Percentiles rank a stretch among this genome's conserved stretches.
These are phyloP conservation scores for Leucozona laternaria DNA, from an alignment of 2,888 invertebrate species.

Conservation along the genomic window DNA sequence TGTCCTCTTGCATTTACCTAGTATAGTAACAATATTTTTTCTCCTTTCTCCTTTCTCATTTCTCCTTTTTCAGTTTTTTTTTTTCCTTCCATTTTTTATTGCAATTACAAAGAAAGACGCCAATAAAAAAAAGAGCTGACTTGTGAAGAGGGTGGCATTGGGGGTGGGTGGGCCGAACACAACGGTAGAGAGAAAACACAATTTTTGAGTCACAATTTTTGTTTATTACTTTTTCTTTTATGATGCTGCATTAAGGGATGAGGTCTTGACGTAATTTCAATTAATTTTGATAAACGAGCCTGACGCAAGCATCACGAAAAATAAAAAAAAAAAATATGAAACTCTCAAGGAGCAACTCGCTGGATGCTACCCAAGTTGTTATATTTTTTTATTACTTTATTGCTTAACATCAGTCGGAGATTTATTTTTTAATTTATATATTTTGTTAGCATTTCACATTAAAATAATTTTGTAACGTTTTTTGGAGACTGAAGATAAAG, in stretches of 20 bases:
- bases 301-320: slow-evolving; percentile 1
- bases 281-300: slow-evolving; percentile 74
- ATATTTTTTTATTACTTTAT: slow-evolving; percentile 73
- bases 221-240: slow-evolving; percentile 44
- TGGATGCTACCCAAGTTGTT: slow-evolving; percentile 22
- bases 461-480: background rate
- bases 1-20: slow-evolving; percentile 21
- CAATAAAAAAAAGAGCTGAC: slow-evolving; percentile 52
- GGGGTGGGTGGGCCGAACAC: background rate
- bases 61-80: slow-evolving; percentile 18
- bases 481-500: background rate
- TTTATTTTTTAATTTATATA: slow-evolving; percentile 64
- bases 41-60: slow-evolving; percentile 54
- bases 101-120: slow-evolving; percentile 66
- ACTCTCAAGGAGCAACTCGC: slow-evolving; percentile 49
- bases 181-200: slow-evolving; percentile 14
- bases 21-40: slow-evolving; percentile 1
- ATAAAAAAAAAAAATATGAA: background rate
- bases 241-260: slow-evolving; percentile 65
- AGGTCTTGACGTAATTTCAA: slow-evolving; percentile 73
- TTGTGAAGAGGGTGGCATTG: background rate
- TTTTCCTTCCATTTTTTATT: slow-evolving; percentile 51
- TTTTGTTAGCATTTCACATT: slow-evolving; percentile 31
- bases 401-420: slow-evolving; percentile 70
- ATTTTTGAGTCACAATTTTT: slow-evolving; percentile 61